phyloP scores from a whole-genome alignment of 1,140 invertebrate genomes.

The Nymphalis io region DNA sequence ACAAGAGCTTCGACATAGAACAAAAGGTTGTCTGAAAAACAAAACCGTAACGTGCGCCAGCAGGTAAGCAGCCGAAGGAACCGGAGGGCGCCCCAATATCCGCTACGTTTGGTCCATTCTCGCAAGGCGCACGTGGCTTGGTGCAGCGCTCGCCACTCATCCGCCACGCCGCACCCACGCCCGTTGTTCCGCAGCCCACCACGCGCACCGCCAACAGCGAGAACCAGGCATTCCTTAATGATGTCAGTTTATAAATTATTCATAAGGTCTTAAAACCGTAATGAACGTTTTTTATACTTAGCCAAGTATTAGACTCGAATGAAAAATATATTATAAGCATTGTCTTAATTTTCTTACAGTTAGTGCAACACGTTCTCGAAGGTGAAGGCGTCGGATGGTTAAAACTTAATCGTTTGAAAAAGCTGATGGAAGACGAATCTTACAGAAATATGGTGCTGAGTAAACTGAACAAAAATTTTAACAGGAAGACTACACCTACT shows the following conservation, averaged over 20 bases:
- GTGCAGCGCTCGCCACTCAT: conserved; percentile 95
- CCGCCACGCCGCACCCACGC: conserved; percentile 87
- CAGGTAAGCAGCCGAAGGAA: conserved; percentile 54
- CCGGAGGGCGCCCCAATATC: conserved; percentile 42
- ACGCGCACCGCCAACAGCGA: conserved; percentile 89
- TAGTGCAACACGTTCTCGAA: conserved; percentile 94
- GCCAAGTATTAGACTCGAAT: too few species aligned
- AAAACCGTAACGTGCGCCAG: too few species aligned
- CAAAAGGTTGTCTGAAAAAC: too few species aligned
- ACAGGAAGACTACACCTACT: conserved; percentile 95
- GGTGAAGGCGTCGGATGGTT: conserved; percentile 99
- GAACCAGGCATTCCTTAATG: conserved; percentile 93
- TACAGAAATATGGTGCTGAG: conserved; percentile 97
- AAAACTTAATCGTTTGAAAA: conserved; percentile 95
- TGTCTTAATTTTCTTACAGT: conserved; percentile 77
- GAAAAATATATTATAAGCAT: too few species aligned
- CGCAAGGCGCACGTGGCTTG: conserved; percentile 88
- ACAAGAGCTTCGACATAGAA: too few species aligned
- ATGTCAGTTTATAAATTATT: conserved; percentile 80
- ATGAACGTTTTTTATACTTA: too few species aligned
- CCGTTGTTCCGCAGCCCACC: conserved; percentile 84
- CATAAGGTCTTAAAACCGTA: too few species aligned
- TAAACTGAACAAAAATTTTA: conserved; percentile 96
- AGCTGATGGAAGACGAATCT: conserved; percentile 99
- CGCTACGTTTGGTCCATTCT: conserved; percentile 88